A percentile compares a stretch with the other conserved stretches of the same genome.
Conservation (phyloP, 2,888 invertebrate species). For the Poecilobothrus nobilitatus region DNA sequence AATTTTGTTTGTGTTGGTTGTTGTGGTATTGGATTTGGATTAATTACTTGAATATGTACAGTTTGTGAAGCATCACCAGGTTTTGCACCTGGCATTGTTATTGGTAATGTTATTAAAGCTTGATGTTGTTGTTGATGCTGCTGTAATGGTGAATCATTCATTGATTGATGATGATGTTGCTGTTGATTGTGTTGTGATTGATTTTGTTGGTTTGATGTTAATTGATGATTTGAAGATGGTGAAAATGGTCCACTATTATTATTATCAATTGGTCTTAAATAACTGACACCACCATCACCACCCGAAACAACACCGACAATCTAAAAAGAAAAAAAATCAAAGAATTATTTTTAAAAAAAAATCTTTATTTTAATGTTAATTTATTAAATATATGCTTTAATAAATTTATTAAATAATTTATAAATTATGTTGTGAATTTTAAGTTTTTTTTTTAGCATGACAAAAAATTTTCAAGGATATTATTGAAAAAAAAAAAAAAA, state of each 20-base stretch:
- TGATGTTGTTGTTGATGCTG: slow-evolving; percentile 41
- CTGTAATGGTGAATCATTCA: slow-evolving; percentile 4
- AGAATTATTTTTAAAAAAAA: neutral
- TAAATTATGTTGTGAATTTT: neutral
- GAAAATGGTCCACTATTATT: slow-evolving; percentile 23
- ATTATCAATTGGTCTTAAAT: slow-evolving; percentile 57
- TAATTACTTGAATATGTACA: slow-evolving; percentile 68
- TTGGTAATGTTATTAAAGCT: slow-evolving; percentile 70
- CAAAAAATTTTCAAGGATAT: neutral
- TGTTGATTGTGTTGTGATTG: slow-evolving; percentile 23
- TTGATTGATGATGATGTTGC: slow-evolving; percentile 17
- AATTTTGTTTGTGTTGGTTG: slow-evolving; percentile 49
- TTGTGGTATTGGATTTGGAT: slow-evolving; percentile 49
- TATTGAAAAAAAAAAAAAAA: neutral
- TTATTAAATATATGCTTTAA: neutral
- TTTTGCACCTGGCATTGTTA: slow-evolving; percentile 65
- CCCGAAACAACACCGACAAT: slow-evolving; percentile 62
- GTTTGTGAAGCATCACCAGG: slow-evolving; percentile 69
- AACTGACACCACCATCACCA: slow-evolving; percentile 66
- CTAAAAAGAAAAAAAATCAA: slow-evolving; percentile 32
- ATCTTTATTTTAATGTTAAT: neutral
- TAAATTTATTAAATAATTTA: slow-evolving; percentile 3
- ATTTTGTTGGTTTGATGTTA: slow-evolving; percentile 22
- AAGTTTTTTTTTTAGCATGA: neutral
- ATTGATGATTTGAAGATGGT: neutral